Percentiles rank a stretch among this genome's conserved stretches.
Conservation (phyloP, 1,140 invertebrate species). For the Holcopasites calliopsidis region DNA sequence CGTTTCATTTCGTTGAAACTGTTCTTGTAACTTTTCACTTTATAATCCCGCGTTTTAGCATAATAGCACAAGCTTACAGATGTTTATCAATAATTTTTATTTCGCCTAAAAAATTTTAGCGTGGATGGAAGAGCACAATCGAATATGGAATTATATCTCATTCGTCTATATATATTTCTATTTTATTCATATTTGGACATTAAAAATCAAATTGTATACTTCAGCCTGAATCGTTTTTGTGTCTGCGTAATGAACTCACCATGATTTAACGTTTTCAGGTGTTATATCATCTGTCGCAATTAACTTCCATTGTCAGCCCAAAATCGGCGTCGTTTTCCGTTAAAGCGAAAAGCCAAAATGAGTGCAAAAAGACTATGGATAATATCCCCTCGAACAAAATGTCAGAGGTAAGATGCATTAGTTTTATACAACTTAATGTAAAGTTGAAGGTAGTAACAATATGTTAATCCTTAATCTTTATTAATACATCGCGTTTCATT, state of each 20-base stretch:
- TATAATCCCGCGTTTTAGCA: too few species aligned
- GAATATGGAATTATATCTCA: too few species aligned
- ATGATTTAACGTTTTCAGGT: constrained; percentile 66
- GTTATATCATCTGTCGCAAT: constrained; percentile 76
- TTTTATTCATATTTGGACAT: background rate
- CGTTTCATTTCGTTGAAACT: too few species aligned
- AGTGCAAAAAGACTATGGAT: constrained; percentile 53
- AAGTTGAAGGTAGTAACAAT: background rate
- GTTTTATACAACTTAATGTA: too few species aligned
- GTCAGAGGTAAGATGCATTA: constrained; percentile 65
- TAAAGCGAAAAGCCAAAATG: constrained; percentile 61
- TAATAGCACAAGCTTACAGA: too few species aligned
- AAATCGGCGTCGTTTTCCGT: constrained; percentile 63
- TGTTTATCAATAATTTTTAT: too few species aligned
- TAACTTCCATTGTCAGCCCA: constrained; percentile 72
- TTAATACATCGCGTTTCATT: constrained; percentile 41
- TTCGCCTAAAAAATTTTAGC: too few species aligned
- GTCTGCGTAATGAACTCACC: constrained; percentile 22
- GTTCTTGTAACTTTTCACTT: too few species aligned
- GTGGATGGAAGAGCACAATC: too few species aligned
- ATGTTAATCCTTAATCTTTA: background rate
- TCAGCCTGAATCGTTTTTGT: constrained; percentile 9
- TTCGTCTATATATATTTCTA: background rate
- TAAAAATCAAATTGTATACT: too few species aligned
- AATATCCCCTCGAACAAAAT: constrained; percentile 67